phyloP scores from a whole-genome alignment of 2,888 invertebrate species.

The Brenthis daphne region DNA sequence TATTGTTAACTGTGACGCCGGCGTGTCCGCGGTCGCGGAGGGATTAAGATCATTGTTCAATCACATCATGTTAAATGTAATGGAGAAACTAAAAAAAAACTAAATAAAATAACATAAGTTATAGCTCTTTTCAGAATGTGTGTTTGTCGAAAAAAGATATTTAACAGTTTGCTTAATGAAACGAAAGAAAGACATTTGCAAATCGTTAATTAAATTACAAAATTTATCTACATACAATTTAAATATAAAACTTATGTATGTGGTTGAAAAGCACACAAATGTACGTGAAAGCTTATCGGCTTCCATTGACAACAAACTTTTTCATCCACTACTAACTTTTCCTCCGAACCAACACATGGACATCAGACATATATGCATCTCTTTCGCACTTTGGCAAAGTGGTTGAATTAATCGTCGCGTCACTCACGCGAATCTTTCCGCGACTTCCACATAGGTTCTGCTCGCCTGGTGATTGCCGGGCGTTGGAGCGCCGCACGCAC shows the following conservation, averaged over 20 bases:
- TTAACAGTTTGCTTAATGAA: too few species aligned
- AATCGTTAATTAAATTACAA: too few species aligned
- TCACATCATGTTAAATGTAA: too few species aligned
- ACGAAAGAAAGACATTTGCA: too few species aligned
- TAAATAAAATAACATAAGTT: too few species aligned
- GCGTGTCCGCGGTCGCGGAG: too few species aligned
- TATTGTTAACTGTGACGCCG: too few species aligned
- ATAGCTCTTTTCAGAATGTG: too few species aligned
- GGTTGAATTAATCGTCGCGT: not conserved
- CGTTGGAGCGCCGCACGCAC: constrained; percentile 76
- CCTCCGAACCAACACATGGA: constrained; percentile 12
- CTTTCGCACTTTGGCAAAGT: constrained; percentile 42
- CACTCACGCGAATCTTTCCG: constrained; percentile 25
- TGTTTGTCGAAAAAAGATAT: too few species aligned
- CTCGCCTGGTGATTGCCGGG: constrained; percentile 75
- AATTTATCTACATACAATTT: too few species aligned
- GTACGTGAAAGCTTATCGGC: constrained; percentile 14
- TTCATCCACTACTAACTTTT: constrained; percentile 27
- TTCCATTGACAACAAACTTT: constrained; percentile 22
- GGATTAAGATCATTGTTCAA: too few species aligned
- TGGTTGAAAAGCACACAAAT: not conserved
- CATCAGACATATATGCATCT: constrained; percentile 41
- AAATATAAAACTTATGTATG: not conserved
- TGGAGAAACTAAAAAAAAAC: too few species aligned
- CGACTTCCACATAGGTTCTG: constrained; percentile 49